Conservation (phyloP, 37 sponge, comb jelly and placozoan species). For the Beroe ovata region DNA sequence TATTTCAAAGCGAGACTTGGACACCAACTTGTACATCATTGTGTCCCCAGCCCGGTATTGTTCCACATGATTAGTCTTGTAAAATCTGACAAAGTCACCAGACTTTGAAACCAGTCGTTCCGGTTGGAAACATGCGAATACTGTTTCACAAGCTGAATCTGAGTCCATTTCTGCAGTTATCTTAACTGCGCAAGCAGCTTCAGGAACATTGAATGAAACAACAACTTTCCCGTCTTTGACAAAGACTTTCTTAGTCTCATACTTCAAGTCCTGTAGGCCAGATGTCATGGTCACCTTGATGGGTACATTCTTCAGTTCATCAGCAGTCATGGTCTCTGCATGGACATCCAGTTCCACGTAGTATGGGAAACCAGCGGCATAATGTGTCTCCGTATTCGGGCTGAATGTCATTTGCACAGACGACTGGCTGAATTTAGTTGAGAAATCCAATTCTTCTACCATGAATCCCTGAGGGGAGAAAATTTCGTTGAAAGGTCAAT, state of each 20-base stretch:
- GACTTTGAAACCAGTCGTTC: slow-evolving; percentile 31
- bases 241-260: slow-evolving; percentile 14
- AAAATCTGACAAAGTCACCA: slow-evolving; percentile 1
- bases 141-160: slow-evolving; percentile 16
- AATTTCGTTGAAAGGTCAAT: too few species aligned
- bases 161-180: slow-evolving; percentile 41
- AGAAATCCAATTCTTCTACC: slow-evolving; percentile 1
- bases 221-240: slow-evolving; percentile 16
- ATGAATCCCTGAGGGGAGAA: slow-evolving; percentile 38
- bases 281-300: slow-evolving; percentile 18
- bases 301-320: neutral
- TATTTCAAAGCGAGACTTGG: neutral
- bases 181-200: slow-evolving; percentile 49
- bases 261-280: slow-evolving; percentile 1
- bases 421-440: slow-evolving; percentile 52
- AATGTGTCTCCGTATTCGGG: slow-evolving; percentile 9
- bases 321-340: neutral
- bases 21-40: neutral
- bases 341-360: slow-evolving; percentile 60
- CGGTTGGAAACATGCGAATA: slow-evolving; percentile 59
- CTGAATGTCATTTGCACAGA: neutral
- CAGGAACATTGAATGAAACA: slow-evolving; percentile 50
- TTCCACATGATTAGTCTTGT: slow-evolving; percentile 32
- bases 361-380: slow-evolving; percentile 57
- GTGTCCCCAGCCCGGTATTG: slow-evolving; percentile 16